phyloP scores from a whole-genome alignment of 1,140 invertebrate genomes.

The Ganaspis sp. region DNA sequence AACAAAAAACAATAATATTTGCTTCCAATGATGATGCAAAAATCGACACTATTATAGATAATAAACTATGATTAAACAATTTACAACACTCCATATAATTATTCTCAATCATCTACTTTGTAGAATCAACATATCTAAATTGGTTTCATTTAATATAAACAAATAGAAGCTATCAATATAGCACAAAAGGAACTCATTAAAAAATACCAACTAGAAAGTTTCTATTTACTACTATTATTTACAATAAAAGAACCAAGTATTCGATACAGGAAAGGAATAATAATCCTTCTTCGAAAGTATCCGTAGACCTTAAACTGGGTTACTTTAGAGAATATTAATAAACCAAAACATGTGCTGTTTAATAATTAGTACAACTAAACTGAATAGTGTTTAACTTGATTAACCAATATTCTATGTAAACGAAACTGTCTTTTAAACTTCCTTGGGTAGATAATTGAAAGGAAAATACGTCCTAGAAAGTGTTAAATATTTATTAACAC shows the following conservation, averaged over 20 bases:
- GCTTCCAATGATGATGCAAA: too few relatives aligned
- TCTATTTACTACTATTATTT: not conserved
- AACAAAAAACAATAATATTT: too few relatives aligned
- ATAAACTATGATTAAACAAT: too few relatives aligned
- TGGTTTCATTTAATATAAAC: too few relatives aligned
- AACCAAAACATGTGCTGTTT: not conserved
- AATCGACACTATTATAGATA: too few relatives aligned
- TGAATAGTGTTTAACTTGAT: not conserved
- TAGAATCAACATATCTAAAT: too few relatives aligned
- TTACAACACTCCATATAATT: too few relatives aligned
- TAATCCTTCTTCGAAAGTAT: not conserved
- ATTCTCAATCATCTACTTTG: too few relatives aligned
- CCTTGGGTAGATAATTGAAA: conserved; percentile 7
- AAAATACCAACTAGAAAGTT: not conserved
- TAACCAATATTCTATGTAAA: not conserved
- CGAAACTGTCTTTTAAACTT: not conserved
- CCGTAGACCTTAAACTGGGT: not conserved
- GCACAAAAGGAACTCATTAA: not conserved
- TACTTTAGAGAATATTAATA: not conserved
- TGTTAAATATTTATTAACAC: not conserved
- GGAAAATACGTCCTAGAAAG: not conserved
- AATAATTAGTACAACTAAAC: not conserved
- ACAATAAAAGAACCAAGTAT: not conserved
- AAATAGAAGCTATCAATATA: not conserved
- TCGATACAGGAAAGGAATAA: not conserved